Base-by-base conservation (phyloP, 2,888 invertebrate genomes). In the Synergus itoensis region DNA sequence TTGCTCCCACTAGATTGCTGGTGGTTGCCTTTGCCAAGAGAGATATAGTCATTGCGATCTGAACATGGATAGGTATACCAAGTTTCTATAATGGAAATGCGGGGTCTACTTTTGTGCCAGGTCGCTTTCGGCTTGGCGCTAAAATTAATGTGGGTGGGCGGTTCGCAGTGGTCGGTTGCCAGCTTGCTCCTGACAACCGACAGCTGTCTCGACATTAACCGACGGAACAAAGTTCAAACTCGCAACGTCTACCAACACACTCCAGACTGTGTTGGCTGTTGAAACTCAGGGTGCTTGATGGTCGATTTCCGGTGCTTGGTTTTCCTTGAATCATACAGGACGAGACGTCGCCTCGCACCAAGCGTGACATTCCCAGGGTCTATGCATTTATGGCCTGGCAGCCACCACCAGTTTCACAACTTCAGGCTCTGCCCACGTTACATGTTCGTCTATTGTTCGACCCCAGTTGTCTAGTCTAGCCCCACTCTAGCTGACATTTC, bases 141-240 rank as follows among this genome's bases (percentile, higher is more conserved):
- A 90, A 90, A 90, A 90, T 89, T 90, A 90, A 88, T 87, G 89
- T 90, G 88, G 89, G 90, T 90, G 89, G 89, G 87, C 88, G 89
- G 89, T 73, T 73, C 8, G 36, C 12, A 73, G 73, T 53, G 48
- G 53, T 53, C 36, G 88, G 85, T 89, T 86, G 88, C 88, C 88
- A 86, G 86, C 86, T 87, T 83, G 86, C 84, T 84, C 84, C 85
- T 86, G 84, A 86, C 85, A 81, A 86, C 84, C 86, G 87, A 85
- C 88, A 89, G 87, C 87, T 88, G 88, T 86, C 85, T 83, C 83
- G 81, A 81, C 78, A 84, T 79, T 80, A 77, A 80, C 65, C 84
- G 80, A 83, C 82, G 81, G 86, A 86, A 87, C 81, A 77, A 80
- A 78, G 80, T 79, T 79, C 79, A 65, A 45, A n/a, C 53, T 77